Evolutionary conservation across 1,140 invertebrate genomes (phyloP).

Genomic region (Pogonus chalceus): DNA sequence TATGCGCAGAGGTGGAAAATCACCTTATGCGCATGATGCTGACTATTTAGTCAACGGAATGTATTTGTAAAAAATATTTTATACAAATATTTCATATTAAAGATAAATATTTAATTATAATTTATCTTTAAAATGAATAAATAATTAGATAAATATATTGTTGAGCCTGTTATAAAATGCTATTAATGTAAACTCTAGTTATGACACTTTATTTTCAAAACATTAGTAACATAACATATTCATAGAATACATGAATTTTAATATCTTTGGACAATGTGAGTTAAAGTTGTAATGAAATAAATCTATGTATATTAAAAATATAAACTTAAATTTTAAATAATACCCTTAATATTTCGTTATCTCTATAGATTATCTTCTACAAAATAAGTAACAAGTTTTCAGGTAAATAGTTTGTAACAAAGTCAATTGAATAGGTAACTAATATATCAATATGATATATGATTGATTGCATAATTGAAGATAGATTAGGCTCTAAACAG

Average conservation of each 20-base stretch:
- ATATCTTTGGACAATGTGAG: conserved; percentile 1
- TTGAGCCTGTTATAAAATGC: too few relatives aligned
- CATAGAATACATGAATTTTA: conserved; percentile 7
- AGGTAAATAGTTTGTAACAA: conserved; percentile 1
- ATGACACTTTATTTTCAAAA: conserved; percentile 5
- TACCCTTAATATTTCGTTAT: not conserved
- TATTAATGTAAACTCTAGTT: conserved; percentile 2
- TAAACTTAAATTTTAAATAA: not conserved
- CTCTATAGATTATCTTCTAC: not conserved
- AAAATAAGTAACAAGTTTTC: conserved; percentile 5
- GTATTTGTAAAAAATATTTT: conserved; percentile 64
- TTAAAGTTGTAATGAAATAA: conserved; percentile 1
- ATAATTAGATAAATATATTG: too few relatives aligned
- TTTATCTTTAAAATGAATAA: too few relatives aligned
- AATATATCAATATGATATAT: conserved; percentile 7
- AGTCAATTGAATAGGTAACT: not conserved
- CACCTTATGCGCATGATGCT: conserved; percentile 84
- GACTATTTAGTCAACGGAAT: conserved; percentile 96
- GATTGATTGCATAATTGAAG: too few relatives aligned
- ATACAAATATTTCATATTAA: too few relatives aligned
- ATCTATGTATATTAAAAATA: conserved; percentile 5
- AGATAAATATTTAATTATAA: too few relatives aligned
- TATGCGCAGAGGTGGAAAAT: conserved; percentile 64
- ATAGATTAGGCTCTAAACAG: too few relatives aligned
- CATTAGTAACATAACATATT: conserved; percentile 7